Percentiles rank a stretch among this genome's conserved stretches.
These are phyloP conservation scores for Spialia ferax DNA, from an alignment of 2,888 invertebrate genomes.

Conservation along the genomic window DNA sequence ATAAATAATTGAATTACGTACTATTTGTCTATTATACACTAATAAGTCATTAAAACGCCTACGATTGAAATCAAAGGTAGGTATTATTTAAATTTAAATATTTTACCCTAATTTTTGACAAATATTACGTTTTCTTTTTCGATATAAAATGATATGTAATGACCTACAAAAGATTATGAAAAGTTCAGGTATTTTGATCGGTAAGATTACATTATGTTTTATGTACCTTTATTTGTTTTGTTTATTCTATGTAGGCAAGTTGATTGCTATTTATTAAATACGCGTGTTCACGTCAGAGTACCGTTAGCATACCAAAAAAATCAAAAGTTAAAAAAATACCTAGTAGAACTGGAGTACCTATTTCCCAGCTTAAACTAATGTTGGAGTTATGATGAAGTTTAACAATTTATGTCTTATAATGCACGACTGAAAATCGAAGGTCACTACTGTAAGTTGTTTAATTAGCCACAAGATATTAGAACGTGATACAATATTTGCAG, in stretches of 20 bases:
- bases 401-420: conserved; percentile 10
- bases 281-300: conserved; percentile 60
- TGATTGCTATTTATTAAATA: conserved; percentile 48
- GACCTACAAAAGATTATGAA: conserved; percentile 67
- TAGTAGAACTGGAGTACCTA: not conserved
- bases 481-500: not conserved
- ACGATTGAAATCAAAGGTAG: conserved; percentile 56
- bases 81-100: conserved; percentile 45
- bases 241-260: not conserved
- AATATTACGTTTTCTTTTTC: conserved; percentile 44
- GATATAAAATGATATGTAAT: conserved; percentile 75
- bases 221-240: conserved; percentile 16
- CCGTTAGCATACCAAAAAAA: conserved; percentile 61
- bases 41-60: conserved; percentile 65
- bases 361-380: conserved; percentile 24
- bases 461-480: not conserved
- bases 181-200: conserved; percentile 63
- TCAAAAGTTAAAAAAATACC: conserved; percentile 2
- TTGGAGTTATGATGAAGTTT: conserved; percentile 4
- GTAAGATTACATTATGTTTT: conserved; percentile 48
- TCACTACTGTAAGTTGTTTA: not conserved
- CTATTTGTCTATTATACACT: conserved; percentile 48
- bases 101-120: conserved; percentile 51
- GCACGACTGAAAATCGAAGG: conserved; percentile 20
- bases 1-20: conserved; percentile 44